These are phyloP conservation scores for Synergus laeviventris DNA, from an alignment of 2,888 invertebrate genomes.

Conservation along the genomic window DNA sequence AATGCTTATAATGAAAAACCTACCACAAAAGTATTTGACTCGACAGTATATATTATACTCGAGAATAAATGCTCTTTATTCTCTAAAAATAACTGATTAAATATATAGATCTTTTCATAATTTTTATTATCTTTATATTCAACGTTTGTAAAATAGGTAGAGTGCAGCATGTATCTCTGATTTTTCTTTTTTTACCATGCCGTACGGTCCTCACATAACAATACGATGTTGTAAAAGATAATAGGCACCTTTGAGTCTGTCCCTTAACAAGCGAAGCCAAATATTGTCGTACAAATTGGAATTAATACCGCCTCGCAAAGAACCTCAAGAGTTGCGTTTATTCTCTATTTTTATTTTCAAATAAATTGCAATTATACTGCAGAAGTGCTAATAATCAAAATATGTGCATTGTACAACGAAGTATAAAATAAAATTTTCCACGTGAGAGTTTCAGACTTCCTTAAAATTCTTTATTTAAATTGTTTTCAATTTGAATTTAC, in stretches of 20 bases:
- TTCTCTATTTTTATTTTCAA: background rate
- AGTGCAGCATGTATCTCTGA: background rate
- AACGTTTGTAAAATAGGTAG: background rate
- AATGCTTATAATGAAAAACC: constrained; percentile 6
- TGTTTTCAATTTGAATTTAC: too few species aligned
- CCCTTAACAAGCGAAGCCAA: constrained; percentile 20
- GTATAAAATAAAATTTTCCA: too few species aligned
- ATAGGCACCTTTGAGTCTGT: constrained; percentile 18
- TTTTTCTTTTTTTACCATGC: constrained; percentile 1
- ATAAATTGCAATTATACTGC: background rate
- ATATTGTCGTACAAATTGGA: constrained; percentile 10
- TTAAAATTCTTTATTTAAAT: too few species aligned
- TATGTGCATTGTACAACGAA: too few species aligned
- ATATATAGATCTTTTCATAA: background rate
- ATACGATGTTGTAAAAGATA: constrained; percentile 35
- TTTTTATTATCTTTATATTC: constrained; percentile 15
- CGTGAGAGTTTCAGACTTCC: too few species aligned
- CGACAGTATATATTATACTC: background rate
- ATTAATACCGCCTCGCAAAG: background rate
- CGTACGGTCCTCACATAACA: background rate
- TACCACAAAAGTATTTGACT: background rate
- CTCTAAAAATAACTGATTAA: background rate
- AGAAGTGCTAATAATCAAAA: background rate
- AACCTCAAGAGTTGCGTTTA: background rate
- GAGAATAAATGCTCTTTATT: constrained; percentile 3